A percentile compares a stretch with the other conserved stretches of the same genome.
phyloP scores from a whole-genome alignment of 37 sponge, comb jelly and placozoan genomes.

The Hexactinellida sp. region DNA sequence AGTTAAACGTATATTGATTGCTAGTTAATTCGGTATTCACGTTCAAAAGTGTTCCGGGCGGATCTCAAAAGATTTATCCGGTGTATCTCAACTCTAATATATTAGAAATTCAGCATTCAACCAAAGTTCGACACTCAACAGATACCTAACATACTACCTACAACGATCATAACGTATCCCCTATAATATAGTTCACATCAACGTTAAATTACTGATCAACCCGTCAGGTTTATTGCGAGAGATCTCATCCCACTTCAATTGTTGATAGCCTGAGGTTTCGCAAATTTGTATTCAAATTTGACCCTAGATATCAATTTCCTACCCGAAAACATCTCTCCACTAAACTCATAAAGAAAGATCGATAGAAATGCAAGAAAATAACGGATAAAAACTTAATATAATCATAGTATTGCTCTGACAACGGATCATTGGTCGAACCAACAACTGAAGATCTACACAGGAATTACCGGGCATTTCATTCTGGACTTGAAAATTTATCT shows the following conservation, averaged over 20 bases:
- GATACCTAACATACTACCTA: not conserved
- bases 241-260: conserved; percentile 21
- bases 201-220: conserved; percentile 12
- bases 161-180: not conserved
- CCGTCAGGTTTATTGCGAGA: conserved; percentile 19
- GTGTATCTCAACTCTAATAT: too few species aligned
- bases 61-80: too few species aligned
- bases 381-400: not conserved
- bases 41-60: too few species aligned
- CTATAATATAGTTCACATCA: conserved; percentile 14
- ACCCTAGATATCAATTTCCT: conserved; percentile 17
- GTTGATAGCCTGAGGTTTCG: conserved; percentile 18
- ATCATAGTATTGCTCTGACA: not conserved
- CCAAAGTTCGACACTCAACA: not conserved
- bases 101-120: too few species aligned
- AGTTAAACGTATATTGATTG: too few species aligned
- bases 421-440: conserved; percentile 24
- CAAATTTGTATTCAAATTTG: not conserved
- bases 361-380: not conserved
- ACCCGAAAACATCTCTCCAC: conserved; percentile 20
- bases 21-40: too few species aligned
- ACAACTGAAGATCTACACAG: conserved; percentile 19
- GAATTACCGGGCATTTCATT: conserved; percentile 23
- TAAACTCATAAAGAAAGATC: not conserved
- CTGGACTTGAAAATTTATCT: conserved; percentile 9